These are phyloP conservation scores for Nesospiza acunhae DNA, from an alignment of 2,113 vertebrate genomes.

Conservation along the genomic window DNA sequence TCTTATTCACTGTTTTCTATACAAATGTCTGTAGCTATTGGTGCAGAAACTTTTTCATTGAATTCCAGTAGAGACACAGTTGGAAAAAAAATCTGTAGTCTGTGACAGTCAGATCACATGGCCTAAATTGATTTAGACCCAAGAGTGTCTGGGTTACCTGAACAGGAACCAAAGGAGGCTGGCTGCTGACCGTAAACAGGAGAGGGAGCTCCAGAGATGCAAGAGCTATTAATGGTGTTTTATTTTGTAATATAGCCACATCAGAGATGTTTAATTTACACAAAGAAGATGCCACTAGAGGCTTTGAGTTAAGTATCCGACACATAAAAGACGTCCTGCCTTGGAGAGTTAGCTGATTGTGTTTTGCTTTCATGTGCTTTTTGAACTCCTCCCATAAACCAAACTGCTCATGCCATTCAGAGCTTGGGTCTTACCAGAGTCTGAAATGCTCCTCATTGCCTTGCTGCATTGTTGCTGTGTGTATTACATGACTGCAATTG, in stretches of 20 bases:
- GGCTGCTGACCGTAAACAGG: constrained; percentile 1
- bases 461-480: background rate
- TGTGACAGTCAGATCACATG: background rate
- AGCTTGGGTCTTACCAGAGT: background rate
- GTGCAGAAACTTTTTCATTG: background rate
- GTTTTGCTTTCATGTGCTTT: constrained; percentile 28
- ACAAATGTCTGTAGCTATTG: background rate
- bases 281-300: background rate
- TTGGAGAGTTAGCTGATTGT: constrained; percentile 4
- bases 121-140: background rate
- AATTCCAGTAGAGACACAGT: background rate
- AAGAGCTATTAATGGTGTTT: background rate
- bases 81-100: background rate
- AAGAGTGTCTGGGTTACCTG: background rate
- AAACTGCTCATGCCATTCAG: background rate
- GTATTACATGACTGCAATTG: background rate
- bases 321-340: background rate
- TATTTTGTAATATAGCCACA: constrained; percentile 2
- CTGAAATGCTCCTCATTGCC: background rate
- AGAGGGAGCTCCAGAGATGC: constrained; percentile 57
- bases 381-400: background rate
- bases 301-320: constrained; percentile 34
- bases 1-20: background rate
- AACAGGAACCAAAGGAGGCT: background rate
- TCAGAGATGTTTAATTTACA: constrained; percentile 12